Base-by-base conservation (phyloP, 53 echinoderm and acorn worm genomes). In the Crossaster papposus region DNA sequence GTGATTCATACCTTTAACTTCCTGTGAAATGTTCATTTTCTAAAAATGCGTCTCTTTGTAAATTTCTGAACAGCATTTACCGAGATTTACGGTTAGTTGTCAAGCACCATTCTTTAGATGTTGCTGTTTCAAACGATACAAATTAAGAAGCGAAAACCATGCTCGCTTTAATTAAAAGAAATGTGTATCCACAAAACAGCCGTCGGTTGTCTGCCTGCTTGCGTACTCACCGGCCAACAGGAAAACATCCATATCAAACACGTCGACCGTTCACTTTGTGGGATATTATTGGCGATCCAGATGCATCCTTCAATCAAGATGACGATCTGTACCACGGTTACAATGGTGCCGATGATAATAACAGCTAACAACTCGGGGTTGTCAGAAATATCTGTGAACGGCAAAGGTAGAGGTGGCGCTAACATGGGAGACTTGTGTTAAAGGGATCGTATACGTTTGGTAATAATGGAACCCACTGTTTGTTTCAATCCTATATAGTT, bases 201-300 rank as follows among this genome's bases (percentile, higher is more conserved):
- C 29, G 29, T 74, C 18, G 18, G 4, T 35, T 32, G 17, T 35
- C 75, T 34, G 34, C 18, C 36, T 22, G 36, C n/a, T n/a, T n/a
- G n/a, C n/a, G n/a, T n/a, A 74, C 75, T 74, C 36, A 74, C 75
- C 36, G 75, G 75, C 75, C 75, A 74, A 22, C 75, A 74, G 0
- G 75, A 34, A 12, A 33, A 74, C 75, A 74, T 74, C 75, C 75
- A 74, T 18, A 36, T 74, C 35, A 74, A 32, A 36, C 36, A 74
- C 34, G 75, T 74, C 24, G 75, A 33, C 36, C 36, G 75, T 36
- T 74, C 36, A 32, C 75, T 74, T 35, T 74, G 75, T 17, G 75
- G 75, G 35, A 74, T 74, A 36, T 74, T 74, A 35, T 74, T 74
- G 35, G 75, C 75, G 11, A 74, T 71, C 72, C 72, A 71, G 0